Base-by-base conservation (phyloP, 2,113 vertebrate genomes). In the Polyodon spathula region DNA sequence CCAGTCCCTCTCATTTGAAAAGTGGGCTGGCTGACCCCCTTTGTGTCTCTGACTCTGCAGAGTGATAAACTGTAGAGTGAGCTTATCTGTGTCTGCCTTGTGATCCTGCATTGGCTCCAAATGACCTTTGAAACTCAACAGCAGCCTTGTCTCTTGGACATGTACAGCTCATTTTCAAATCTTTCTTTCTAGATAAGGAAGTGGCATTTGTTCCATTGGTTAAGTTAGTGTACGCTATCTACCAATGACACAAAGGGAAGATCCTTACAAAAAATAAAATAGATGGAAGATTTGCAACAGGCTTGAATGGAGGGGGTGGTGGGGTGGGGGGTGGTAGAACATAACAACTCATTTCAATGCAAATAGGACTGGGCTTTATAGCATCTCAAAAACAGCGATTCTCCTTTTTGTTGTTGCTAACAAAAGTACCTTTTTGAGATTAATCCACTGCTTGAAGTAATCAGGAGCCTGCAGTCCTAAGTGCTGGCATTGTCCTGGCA, bases 371-470 rank as follows among this genome's bases (percentile, higher is more conserved):
- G 65, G 78, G 79, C 81, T 84, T 88, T 89, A 89, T 84, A 69
- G 76, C 76, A 80, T 76, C 71, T 73, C 62, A 37, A 60, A 80
- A 74, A 67, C 65, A 79, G 65, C 68, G 69, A 40, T 73, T 67
- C 68, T 12, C 46, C 73, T 40, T 57, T 54, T 42, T 62, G 60
- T 48, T 42, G 53, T 40, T 11, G 9, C 66, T 74, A 71, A 78
- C 74, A 81, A 72, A 79, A 79, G 78, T 89, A 89, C 87, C 86
- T 90, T 89, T 86, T 88, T 89, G 81, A 91, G 87, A 86, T 90
- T 88, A 88, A 91, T 89, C 88, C 86, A 89, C 76, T 89, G 86
- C 84, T 89, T 89, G 86, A 90, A 89, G 87, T 90, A 90, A 86
- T 89, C 87, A 70, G 88, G 86, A 74, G 88, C 86, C 44, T 85